phyloP scores from a whole-genome alignment of 2,797 vertebrate genomes.

The Cephalopachus bancanus region DNA sequence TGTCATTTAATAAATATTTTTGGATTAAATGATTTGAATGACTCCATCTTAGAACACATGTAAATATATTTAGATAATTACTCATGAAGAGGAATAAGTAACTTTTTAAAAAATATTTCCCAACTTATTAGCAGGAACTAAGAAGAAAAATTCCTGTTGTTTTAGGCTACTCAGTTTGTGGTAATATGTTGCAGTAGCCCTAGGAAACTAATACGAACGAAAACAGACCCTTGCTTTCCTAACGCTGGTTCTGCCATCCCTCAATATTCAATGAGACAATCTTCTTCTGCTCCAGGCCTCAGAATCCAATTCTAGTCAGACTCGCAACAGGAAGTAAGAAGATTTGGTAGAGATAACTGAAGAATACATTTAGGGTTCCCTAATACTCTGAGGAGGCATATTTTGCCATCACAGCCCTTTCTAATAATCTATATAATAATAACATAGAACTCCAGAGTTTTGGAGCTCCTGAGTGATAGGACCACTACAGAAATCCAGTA shows the following conservation, averaged over 20 bases:
- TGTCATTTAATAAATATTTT: slow-evolving; percentile 71
- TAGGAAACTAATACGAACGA: background rate
- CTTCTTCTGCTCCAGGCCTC: background rate
- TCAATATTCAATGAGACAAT: background rate
- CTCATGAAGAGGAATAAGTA: background rate
- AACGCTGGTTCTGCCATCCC: background rate
- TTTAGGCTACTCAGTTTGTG: background rate
- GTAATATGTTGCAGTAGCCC: background rate
- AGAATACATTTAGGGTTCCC: background rate
- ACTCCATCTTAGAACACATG: slow-evolving; percentile 46
- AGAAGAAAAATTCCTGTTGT: background rate
- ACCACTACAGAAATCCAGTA: background rate
- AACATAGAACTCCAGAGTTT: background rate
- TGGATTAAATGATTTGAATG: slow-evolving; percentile 8
- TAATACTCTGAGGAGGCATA: background rate
- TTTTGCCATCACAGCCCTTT: background rate
- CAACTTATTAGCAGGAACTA: background rate
- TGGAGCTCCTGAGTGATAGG: background rate
- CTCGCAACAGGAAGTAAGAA: background rate
- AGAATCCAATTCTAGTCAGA: background rate
- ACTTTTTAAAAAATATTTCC: slow-evolving; percentile 13
- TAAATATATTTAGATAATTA: slow-evolving; percentile 68
- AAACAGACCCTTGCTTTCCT: background rate
- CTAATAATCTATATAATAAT: slow-evolving; percentile 30
- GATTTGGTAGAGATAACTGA: background rate